Evolutionary conservation across 2,113 vertebrate genomes (phyloP).

Genomic region (Mus pahari): DNA sequence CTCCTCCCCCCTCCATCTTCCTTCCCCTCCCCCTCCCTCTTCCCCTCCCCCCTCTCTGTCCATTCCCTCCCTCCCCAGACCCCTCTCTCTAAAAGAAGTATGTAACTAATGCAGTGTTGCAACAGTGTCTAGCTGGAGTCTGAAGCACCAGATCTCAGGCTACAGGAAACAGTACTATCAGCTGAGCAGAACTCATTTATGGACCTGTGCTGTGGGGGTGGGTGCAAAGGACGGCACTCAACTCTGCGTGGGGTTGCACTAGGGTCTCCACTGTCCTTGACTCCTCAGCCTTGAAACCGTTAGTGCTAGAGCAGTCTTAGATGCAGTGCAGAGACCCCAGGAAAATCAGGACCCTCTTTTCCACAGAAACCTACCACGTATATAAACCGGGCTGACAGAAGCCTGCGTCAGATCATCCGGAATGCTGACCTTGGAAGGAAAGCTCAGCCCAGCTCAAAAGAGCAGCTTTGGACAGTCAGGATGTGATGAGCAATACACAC

Average conservation of each 20-base stretch:
- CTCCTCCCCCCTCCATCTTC: neutral
- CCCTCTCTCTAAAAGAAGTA: no score
- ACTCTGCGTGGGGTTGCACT: neutral
- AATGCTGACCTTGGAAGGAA: neutral
- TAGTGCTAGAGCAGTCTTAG: neutral
- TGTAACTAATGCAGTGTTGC: neutral
- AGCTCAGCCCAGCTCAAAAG: neutral
- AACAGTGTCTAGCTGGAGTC: neutral
- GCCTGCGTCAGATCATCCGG: conserved; percentile 12
- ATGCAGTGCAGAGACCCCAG: conserved; percentile 31
- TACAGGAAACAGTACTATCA: neutral
- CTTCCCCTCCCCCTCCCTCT: neutral
- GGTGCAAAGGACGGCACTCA: neutral
- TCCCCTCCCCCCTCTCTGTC: neutral
- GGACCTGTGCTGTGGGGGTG: neutral
- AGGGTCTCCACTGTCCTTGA: neutral
- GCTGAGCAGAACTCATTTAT: neutral
- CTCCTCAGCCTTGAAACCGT: neutral
- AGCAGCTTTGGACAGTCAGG: neutral
- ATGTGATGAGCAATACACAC: neutral
- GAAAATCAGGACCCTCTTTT: neutral
- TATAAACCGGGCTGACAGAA: neutral
- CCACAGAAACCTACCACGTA: neutral
- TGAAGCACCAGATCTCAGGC: accelerated
- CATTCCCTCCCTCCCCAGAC: neutral